Percentiles rank a stretch among this genome's conserved stretches.
phyloP scores from a whole-genome alignment of 2,888 invertebrate species.

The Megalurothrips usitatus region DNA sequence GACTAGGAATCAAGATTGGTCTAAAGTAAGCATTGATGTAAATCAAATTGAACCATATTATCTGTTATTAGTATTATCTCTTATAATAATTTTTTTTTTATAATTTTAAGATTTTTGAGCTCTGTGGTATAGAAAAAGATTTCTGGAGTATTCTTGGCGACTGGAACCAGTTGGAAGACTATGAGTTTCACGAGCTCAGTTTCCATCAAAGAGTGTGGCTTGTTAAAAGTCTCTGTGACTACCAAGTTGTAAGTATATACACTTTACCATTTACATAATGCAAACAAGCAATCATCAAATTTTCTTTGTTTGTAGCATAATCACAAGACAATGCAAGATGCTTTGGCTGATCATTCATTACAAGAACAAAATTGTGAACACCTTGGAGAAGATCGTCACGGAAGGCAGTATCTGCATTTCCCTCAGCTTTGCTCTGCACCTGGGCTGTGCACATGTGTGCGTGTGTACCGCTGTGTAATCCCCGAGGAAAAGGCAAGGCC shows the following conservation, averaged over 20 bases:
- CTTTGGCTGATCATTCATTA: conserved; percentile 48
- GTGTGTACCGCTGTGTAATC: neutral
- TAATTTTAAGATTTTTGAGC: conserved; percentile 48
- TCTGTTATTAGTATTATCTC: conserved; percentile 5
- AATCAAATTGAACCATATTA: conserved; percentile 23
- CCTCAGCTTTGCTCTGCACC: conserved; percentile 42
- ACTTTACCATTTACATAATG: neutral
- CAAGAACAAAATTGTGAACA: conserved; percentile 48
- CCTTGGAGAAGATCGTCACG: conserved; percentile 50
- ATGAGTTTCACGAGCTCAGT: conserved; percentile 51
- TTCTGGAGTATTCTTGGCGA: conserved; percentile 54
- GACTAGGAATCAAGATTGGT: conserved; percentile 44
- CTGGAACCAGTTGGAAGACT: conserved; percentile 48
- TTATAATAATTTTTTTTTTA: conserved; percentile 25
- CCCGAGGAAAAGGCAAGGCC: neutral
- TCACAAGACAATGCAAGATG: conserved; percentile 52
- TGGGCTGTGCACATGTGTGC: conserved; percentile 37
- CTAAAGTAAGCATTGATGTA: conserved; percentile 41
- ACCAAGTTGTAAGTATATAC: conserved; percentile 37
- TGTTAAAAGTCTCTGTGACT: conserved; percentile 54
- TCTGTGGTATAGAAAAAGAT: conserved; percentile 52
- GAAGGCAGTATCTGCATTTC: conserved; percentile 54
- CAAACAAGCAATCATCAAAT: neutral
- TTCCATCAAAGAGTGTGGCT: conserved; percentile 54
- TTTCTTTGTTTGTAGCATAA: conserved; percentile 46